Percentiles rank a stretch among this genome's conserved stretches.
Evolutionary conservation across 2,113 vertebrate species (phyloP).

Genomic region (Pachyramphus minor): DNA sequence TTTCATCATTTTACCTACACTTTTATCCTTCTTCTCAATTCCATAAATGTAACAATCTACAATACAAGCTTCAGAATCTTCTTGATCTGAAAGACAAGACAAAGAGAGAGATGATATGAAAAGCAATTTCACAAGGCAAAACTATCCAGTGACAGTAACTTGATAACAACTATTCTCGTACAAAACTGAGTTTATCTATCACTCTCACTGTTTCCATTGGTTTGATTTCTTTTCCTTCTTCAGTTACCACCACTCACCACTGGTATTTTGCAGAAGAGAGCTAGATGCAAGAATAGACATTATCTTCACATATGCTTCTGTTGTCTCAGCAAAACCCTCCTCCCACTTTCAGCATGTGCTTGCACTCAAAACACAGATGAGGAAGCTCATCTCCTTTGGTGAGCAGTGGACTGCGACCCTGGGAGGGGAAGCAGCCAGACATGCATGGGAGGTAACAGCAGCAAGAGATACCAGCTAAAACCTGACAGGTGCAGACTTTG

Average conservation of each 20-base stretch:
- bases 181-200: not conserved
- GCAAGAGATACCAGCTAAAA: not conserved
- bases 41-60: not conserved
- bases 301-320: too few species aligned
- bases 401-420: rapidly evolving
- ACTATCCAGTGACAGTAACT: not conserved
- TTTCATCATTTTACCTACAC: not conserved
- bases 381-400: not conserved
- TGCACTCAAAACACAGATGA: not conserved
- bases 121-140: not conserved
- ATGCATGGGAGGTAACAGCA: not conserved
- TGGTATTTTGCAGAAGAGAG: not conserved
- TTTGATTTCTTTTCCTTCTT: not conserved
- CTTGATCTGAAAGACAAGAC: not conserved
- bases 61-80: not conserved
- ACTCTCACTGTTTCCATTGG: not conserved
- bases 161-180: not conserved
- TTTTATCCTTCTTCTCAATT: not conserved
- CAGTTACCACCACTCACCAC: not conserved
- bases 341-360: not conserved
- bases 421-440: not conserved
- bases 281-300: not conserved
- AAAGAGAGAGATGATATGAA: not conserved
- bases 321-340: not conserved
- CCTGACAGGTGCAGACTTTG: not conserved